A percentile compares a stretch with the other conserved stretches of the same genome.
phyloP scores from a whole-genome alignment of 2,888 invertebrate genomes.

The Drosophila helvetica region DNA sequence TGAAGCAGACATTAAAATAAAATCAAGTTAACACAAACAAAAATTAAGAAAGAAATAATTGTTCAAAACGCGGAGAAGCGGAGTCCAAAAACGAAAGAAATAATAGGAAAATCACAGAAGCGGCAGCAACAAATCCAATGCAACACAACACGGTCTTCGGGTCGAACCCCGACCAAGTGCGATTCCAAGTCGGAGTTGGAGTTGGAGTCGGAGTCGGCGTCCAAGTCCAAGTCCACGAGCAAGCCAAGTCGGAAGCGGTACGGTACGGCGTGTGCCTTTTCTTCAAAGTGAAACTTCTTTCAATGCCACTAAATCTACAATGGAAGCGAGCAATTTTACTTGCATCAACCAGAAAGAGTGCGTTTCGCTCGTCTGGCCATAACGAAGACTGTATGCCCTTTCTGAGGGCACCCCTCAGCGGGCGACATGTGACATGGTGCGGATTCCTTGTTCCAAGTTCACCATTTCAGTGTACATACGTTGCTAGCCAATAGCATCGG shows the following conservation, averaged over 20 bases:
- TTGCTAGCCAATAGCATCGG: no score
- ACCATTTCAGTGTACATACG: no score
- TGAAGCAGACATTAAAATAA: slow-evolving; percentile 65
- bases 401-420: no score
- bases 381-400: slow-evolving; percentile 8
- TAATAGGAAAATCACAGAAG: slow-evolving; percentile 27
- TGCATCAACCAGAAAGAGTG: slow-evolving; percentile 22
- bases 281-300: slow-evolving; percentile 69
- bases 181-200: not conserved
- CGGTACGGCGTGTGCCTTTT: slow-evolving; percentile 63
- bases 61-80: slow-evolving; percentile 40
- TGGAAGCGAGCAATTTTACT: slow-evolving; percentile 41
- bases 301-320: slow-evolving; percentile 68
- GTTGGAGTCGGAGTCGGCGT: not conserved
- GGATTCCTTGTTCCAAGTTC: no score
- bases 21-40: slow-evolving; percentile 64
- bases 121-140: not conserved
- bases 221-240: slow-evolving; percentile 13
- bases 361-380: not conserved
- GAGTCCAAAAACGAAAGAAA: slow-evolving; percentile 28
- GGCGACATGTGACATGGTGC: no score
- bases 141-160: slow-evolving; percentile 1
- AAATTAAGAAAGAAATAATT: slow-evolving; percentile 52
- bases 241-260: slow-evolving; percentile 40
- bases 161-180: not conserved